Evolutionary conservation across 2,113 vertebrate genomes (phyloP).

Genomic region (Thalassarche chlororhynchos): DNA sequence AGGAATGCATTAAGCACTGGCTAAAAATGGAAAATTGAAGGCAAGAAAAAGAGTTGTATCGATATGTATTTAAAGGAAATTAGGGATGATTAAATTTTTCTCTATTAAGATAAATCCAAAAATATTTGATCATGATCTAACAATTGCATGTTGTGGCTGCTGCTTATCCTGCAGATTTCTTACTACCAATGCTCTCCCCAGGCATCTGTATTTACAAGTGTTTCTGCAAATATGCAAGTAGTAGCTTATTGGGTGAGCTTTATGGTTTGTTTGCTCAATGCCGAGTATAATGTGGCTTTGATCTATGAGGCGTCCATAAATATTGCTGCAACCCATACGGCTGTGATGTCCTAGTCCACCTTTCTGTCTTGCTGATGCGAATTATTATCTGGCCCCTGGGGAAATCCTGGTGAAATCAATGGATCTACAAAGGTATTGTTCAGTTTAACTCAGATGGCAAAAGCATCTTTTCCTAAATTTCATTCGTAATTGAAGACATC

Average conservation of each 20-base stretch:
- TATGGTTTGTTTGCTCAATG: neutral
- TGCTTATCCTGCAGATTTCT: neutral
- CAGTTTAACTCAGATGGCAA: neutral
- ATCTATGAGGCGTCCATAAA: neutral
- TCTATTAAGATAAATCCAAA: neutral
- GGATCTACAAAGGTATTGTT: neutral
- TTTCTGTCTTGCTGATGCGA: neutral
- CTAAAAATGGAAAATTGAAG: neutral
- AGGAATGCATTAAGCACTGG: neutral
- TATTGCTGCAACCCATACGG: neutral
- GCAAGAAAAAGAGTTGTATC: neutral
- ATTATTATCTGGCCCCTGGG: neutral
- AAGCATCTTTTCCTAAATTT: neutral
- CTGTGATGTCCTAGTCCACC: neutral
- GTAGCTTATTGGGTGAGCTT: neutral
- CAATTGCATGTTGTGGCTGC: neutral
- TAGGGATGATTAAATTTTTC: neutral
- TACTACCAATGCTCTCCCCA: neutral
- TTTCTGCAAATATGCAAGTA: neutral
- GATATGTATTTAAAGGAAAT: neutral
- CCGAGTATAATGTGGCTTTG: neutral
- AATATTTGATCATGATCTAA: neutral
- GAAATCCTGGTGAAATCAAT: neutral
- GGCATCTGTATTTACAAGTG: neutral
- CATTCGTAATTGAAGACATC: neutral